phyloP scores from a whole-genome alignment of 2,888 invertebrate species.

The Anarsia innoxiella region DNA sequence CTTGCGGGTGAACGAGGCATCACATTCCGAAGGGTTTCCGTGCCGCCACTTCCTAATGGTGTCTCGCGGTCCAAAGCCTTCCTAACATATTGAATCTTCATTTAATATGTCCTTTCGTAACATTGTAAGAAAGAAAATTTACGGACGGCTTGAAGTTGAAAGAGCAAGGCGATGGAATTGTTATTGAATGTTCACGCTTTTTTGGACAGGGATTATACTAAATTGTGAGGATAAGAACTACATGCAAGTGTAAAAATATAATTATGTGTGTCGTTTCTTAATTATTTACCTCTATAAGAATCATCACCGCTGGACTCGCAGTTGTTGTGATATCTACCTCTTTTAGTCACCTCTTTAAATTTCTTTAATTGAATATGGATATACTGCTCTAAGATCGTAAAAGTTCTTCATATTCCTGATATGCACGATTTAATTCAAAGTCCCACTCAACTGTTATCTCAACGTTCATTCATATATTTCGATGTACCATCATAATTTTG shows the following conservation, averaged over 20 bases:
- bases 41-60: slow-evolving; percentile 68
- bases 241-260: too few species aligned
- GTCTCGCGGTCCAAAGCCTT: slow-evolving; percentile 38
- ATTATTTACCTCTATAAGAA: too few species aligned
- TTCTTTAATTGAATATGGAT: too few species aligned
- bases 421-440: too few species aligned
- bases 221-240: too few species aligned
- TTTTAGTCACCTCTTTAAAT: too few species aligned
- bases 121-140: slow-evolving; percentile 42
- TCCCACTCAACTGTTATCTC: slow-evolving; percentile 19
- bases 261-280: too few species aligned
- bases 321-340: too few species aligned
- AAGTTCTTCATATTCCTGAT: too few species aligned
- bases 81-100: slow-evolving; percentile 67
- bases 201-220: too few species aligned
- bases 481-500: slow-evolving; percentile 15
- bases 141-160: slow-evolving; percentile 25
- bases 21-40: slow-evolving; percentile 62
- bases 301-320: too few species aligned
- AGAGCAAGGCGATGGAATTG: slow-evolving; percentile 2
- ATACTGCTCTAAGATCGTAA: too few species aligned
- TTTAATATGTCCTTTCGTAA: slow-evolving; percentile 52
- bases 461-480: slow-evolving; percentile 19
- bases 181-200: not conserved
- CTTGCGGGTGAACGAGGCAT: slow-evolving; percentile 32